Conservation (phyloP, 2,797 vertebrate genomes). For the Gallirallus australis region DNA sequence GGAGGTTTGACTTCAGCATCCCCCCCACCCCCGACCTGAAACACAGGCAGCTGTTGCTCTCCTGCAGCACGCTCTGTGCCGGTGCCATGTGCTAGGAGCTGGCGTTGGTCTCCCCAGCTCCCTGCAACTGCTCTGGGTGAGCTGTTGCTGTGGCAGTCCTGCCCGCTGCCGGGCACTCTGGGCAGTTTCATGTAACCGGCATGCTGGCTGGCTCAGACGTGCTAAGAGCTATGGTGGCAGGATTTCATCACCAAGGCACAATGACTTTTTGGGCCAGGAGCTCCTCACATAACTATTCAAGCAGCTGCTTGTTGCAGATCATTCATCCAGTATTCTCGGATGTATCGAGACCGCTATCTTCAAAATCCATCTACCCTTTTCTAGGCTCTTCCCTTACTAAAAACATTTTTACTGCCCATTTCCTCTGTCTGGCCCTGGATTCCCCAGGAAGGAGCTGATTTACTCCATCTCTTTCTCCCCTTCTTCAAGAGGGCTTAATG, state of each 20-base stretch:
- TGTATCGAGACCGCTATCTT: neutral
- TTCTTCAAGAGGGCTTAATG: neutral
- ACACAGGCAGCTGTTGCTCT: neutral
- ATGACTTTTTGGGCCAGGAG: neutral
- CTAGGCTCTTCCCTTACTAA: neutral
- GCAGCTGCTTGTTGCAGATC: neutral
- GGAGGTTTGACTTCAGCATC: neutral
- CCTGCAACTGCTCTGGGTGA: neutral
- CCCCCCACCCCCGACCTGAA: neutral
- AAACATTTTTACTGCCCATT: neutral
- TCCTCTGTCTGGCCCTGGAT: neutral
- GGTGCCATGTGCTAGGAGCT: neutral
- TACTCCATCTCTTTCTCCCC: neutral
- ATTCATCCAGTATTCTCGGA: neutral
- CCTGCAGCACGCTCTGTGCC: neutral
- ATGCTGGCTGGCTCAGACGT: neutral
- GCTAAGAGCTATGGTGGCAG: neutral
- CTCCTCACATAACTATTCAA: neutral
- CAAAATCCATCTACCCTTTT: neutral
- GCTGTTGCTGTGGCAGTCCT: neutral
- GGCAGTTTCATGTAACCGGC: accelerated
- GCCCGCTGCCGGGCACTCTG: neutral
- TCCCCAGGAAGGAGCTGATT: neutral
- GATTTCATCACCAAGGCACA: neutral
- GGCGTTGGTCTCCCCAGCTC: neutral